Evolutionary conservation across 1,140 invertebrate species (phyloP).

Genomic region (Drosophila eugracilis): DNA sequence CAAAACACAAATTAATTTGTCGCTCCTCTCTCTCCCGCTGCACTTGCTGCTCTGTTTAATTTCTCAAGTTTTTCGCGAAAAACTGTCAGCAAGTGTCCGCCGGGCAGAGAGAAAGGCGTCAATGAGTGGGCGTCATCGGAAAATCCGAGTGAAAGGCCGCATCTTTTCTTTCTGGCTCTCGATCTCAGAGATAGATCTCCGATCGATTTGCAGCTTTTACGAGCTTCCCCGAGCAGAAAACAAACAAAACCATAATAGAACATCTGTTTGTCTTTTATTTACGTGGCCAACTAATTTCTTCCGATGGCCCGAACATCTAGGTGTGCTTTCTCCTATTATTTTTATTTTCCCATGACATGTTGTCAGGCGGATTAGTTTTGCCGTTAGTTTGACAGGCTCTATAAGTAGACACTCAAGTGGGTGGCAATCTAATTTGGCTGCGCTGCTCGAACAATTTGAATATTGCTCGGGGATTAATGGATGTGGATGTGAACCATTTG

Average conservation of each 20-base stretch:
- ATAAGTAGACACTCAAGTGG: conserved; percentile 24
- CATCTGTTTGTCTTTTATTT: conserved; percentile 57
- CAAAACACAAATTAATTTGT: conserved; percentile 70
- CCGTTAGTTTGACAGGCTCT: conserved; percentile 56
- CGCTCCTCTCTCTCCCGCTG: conserved; percentile 23
- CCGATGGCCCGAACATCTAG: conserved; percentile 17
- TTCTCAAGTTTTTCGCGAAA: conserved; percentile 20
- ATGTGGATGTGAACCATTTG: conserved; percentile 47
- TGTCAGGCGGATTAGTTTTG: conserved; percentile 54
- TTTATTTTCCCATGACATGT: conserved; percentile 35
- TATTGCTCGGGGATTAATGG: conserved; percentile 49
- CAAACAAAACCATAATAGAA: conserved; percentile 48
- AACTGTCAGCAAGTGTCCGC: conserved; percentile 32
- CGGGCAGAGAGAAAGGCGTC: conserved; percentile 9
- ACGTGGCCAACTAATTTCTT: conserved; percentile 25
- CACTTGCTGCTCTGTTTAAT: conserved; percentile 41
- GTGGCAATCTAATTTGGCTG: conserved; percentile 48
- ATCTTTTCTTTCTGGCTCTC: background rate
- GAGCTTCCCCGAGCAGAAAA: conserved; percentile 33
- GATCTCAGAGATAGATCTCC: conserved; percentile 9
- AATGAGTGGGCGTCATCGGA: conserved; percentile 19
- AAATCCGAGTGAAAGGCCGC: background rate
- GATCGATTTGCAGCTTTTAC: conserved; percentile 40
- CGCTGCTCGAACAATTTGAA: conserved; percentile 47
- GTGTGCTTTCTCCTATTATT: conserved; percentile 25